Percentiles rank a stretch among this genome's conserved stretches.
phyloP scores from a whole-genome alignment of 2,113 vertebrate species.

The Tor tambroides region DNA sequence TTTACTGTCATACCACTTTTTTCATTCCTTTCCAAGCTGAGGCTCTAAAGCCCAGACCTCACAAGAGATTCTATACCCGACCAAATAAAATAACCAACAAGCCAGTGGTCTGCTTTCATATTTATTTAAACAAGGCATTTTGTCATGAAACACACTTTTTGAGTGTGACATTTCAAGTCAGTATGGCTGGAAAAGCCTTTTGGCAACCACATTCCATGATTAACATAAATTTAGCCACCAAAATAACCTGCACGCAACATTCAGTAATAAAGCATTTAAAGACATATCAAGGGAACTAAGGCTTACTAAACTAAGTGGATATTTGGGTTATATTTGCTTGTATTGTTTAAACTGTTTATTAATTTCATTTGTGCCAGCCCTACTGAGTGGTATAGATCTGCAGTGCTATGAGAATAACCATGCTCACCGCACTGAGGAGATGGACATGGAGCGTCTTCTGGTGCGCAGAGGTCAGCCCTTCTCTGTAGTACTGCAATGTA shows the following conservation, averaged over 20 bases:
- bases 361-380: constrained; percentile 48
- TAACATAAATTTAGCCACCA: background rate
- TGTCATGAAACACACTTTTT: background rate
- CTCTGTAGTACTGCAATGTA: constrained; percentile 74
- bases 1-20: too few species aligned
- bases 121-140: background rate
- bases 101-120: too few species aligned
- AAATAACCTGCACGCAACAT: background rate
- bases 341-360: background rate
- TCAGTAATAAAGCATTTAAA: too few species aligned
- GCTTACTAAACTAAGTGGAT: background rate
- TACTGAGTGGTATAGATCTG: constrained; percentile 67
- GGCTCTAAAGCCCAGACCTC: too few species aligned
- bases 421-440: constrained; percentile 80
- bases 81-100: too few species aligned
- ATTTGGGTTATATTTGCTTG: background rate
- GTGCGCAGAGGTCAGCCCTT: constrained; percentile 83
- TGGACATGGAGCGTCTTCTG: constrained; percentile 74
- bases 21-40: too few species aligned
- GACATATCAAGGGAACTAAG: background rate
- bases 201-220: background rate
- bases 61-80: too few species aligned
- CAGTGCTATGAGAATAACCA: constrained; percentile 77
- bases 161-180: background rate
- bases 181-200: background rate